Evolutionary conservation across 2,113 vertebrate genomes (phyloP), one percentile per base, ranked within the genome.

Genomic region (Eubucco bourcierii): DNA sequence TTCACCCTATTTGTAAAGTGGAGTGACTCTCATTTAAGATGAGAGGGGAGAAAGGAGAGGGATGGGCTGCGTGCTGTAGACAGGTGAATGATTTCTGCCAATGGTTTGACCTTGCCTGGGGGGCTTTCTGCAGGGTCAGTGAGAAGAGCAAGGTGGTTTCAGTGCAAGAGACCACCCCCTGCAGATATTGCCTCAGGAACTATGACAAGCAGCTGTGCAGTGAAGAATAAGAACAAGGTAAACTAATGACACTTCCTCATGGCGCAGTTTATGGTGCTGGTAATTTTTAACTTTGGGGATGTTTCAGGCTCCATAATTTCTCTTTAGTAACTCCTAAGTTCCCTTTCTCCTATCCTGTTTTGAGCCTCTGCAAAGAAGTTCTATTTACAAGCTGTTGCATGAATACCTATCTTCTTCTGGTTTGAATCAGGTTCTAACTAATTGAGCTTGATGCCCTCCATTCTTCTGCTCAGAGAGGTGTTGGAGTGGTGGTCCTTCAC

Each of bases 1-100:
- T n/a, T 10, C 44, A 21, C 29, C 53, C 25, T 4, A 2, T 8
- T 31, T 33, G 28, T 1, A 0, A 29, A 25, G 46, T 20, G 17
- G 16, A 28, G 44, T 1, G 3, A 41, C 33, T 7, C 16, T 7
- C 14, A 15, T 6, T 27, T 41, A 16, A 2, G 5, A 46, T 21
- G 60, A 20, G 53, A 15, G 21, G 44, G 56, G 19, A 84, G 46
- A 18, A 44, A 39, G n/a, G 25, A 33, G 46, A 53, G 59, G 85
- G 37, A 56, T 8, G 18, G 56, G 34, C 41, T 77, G 84, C 29
- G 1, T n/a, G 23, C 47, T 60, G 20, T 39, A 34, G 41, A 31
- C 60, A 39, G 8, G 2, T 0, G 2, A 24, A 24, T 71, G 52
- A 67, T 21, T 63, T 70, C 34, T 77, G 52, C 17, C 4, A 0